Base-by-base conservation (phyloP, 2,888 invertebrate genomes). In the Polyploca ridens region DNA sequence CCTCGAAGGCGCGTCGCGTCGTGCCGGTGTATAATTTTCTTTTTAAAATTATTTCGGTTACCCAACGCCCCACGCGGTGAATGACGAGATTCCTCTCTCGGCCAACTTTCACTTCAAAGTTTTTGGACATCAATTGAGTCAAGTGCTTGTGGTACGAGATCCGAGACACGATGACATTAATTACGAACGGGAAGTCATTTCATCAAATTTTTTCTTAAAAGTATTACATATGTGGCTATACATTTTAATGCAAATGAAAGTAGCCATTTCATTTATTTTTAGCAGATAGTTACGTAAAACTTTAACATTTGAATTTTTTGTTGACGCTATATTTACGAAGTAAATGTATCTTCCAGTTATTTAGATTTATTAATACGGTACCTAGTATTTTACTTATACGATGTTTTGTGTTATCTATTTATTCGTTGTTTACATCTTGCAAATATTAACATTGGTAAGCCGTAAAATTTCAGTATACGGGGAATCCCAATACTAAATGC, bases 101-200 rank as follows among this genome's bases (percentile, higher is more conserved):
- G 76, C 82, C 85, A 86, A 93, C 93, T 93, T 93, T 93, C 93
- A 93, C 93, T 93, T 90, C 82, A 86, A 87, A 83, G 75, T 86
- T 90, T 93, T 92, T 86, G 87, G 86, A 80, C 79, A 86, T 41
- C 33, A 58, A 60, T 59, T 63, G 63, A 63, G 13, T 58, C 60
- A 64, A 35, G 38, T 46, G 62, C 46, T 38, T 61, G 61, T 27
- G 19, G 61, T 41, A 44, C 41, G 61, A 61, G 61, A 61, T 44
- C 19, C 74, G 82, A 78, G 76, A 73, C 68, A 69, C 67, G 72
- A 66, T 64, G 63, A 65, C 64, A 70, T 70, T 69, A 71, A 68
- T 73, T 71, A 73, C 73, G 69, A 16, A 61, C 27, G 61, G 13
- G 16, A 61, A 41, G 27, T 61, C 41, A 3, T 38, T 41, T 61